These are phyloP conservation scores for Drosophila neoperkinsi DNA, from an alignment of 2,888 invertebrate genomes.

Conservation along the genomic window DNA sequence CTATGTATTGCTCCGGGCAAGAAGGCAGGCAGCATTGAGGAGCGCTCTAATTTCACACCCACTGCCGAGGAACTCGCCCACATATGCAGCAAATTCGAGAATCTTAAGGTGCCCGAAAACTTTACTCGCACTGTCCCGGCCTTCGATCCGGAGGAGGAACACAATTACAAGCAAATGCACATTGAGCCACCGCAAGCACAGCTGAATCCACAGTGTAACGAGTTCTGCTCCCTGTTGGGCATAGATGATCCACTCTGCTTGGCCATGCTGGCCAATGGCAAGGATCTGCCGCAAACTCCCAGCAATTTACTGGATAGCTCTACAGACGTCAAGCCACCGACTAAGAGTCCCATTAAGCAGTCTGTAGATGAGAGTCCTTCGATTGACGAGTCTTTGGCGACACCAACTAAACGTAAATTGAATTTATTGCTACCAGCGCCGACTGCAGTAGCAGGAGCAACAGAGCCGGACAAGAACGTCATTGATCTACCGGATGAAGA, in stretches of 20 bases:
- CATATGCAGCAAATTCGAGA: slow-evolving; percentile 88
- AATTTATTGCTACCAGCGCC: slow-evolving; percentile 78
- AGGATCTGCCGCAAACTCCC: slow-evolving; percentile 81
- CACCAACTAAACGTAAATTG: slow-evolving; percentile 77
- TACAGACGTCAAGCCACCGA: slow-evolving; percentile 2
- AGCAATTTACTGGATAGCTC: slow-evolving; percentile 56
- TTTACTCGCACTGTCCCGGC: slow-evolving; percentile 91
- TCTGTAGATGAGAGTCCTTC: neutral
- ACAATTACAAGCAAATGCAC: slow-evolving; percentile 82
- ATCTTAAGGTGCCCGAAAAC: slow-evolving; percentile 90
- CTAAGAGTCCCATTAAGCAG: slow-evolving; percentile 13
- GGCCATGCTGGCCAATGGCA: slow-evolving; percentile 86
- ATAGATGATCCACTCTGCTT: slow-evolving; percentile 93
- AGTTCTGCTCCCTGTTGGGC: slow-evolving; percentile 89
- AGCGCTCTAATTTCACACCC: slow-evolving; percentile 88
- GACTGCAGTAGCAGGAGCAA: neutral
- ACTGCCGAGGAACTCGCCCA: slow-evolving; percentile 90
- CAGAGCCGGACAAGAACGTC: slow-evolving; percentile 23
- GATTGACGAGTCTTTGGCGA: slow-evolving; percentile 14
- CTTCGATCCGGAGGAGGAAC: slow-evolving; percentile 84
- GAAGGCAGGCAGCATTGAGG: slow-evolving; percentile 86
- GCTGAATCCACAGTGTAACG: slow-evolving; percentile 89
- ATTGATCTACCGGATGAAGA: slow-evolving; percentile 52
- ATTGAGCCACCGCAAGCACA: slow-evolving; percentile 86
- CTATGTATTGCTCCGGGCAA: no score